A percentile compares a stretch with the other conserved stretches of the same genome.
phyloP scores from a whole-genome alignment of 2,888 invertebrate species.

The Psococerastis gibbosa region DNA sequence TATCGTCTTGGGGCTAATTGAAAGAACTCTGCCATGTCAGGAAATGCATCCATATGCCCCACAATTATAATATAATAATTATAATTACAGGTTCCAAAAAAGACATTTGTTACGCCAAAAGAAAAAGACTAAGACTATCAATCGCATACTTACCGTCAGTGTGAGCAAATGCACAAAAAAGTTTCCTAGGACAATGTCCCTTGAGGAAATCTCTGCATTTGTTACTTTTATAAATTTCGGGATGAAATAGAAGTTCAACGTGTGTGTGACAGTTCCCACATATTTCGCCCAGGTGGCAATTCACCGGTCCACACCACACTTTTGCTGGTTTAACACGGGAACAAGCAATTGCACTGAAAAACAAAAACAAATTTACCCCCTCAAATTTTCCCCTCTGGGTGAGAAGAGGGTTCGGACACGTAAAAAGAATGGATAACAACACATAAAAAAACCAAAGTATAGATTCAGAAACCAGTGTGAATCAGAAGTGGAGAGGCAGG shows the following conservation, averaged over 20 bases:
- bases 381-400: too few relatives aligned
- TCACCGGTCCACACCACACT: constrained; percentile 97
- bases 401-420: too few relatives aligned
- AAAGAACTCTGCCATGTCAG: too few relatives aligned
- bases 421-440: too few relatives aligned
- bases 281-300: constrained; percentile 87
- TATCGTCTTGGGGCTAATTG: too few relatives aligned
- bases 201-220: constrained; percentile 99
- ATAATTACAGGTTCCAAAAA: constrained; percentile 17
- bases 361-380: too few relatives aligned
- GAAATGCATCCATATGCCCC: too few relatives aligned
- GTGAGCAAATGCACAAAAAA: constrained; percentile 98
- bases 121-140: too few relatives aligned
- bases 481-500: too few relatives aligned
- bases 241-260: constrained; percentile 99
- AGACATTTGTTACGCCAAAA: constrained; percentile 25
- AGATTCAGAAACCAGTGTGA: too few relatives aligned
- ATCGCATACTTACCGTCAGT: constrained; percentile 72
- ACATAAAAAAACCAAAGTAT: too few relatives aligned
- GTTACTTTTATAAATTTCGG: constrained; percentile 98
- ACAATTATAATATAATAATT: too few relatives aligned
- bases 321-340: constrained; percentile 98
- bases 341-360: constrained; percentile 79
- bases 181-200: constrained; percentile 93
- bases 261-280: constrained; percentile 97